These are phyloP conservation scores for Drosophila repletoides DNA, from an alignment of 1,140 invertebrate genomes.

Conservation along the genomic window DNA sequence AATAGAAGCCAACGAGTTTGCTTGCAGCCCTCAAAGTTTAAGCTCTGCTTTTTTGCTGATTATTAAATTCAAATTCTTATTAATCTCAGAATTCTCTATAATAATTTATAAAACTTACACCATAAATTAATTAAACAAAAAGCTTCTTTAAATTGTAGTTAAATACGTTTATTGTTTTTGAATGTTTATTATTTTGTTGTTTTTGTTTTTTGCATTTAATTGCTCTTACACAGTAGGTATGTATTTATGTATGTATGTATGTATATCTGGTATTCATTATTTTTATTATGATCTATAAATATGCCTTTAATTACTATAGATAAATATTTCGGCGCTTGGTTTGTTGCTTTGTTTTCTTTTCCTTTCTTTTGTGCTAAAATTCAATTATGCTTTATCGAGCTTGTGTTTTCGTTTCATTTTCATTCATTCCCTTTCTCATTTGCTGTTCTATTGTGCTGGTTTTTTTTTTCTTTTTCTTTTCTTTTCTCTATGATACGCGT, in stretches of 20 bases:
- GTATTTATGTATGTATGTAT: constrained; percentile 53
- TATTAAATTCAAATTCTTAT: too few relatives aligned
- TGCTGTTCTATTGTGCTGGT: constrained; percentile 19
- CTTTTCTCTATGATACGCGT: too few relatives aligned
- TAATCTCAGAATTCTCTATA: not conserved
- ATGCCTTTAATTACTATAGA: constrained; percentile 79
- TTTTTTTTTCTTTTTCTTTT: constrained; percentile 20
- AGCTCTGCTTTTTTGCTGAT: too few relatives aligned
- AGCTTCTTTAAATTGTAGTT: constrained; percentile 44
- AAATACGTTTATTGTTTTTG: constrained; percentile 76
- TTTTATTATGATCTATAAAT: constrained; percentile 76
- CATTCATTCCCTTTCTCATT: not conserved
- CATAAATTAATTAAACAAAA: not conserved
- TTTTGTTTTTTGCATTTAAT: constrained; percentile 56
- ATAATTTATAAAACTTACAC: not conserved
- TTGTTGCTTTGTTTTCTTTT: constrained; percentile 57
- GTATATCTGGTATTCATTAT: constrained; percentile 66
- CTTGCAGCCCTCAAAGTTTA: too few relatives aligned
- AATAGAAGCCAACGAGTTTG: too few relatives aligned
- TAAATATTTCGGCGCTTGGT: constrained; percentile 78
- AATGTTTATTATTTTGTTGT: constrained; percentile 58
- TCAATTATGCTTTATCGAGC: constrained; percentile 37
- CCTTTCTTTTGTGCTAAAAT: constrained; percentile 62
- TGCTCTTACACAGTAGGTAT: constrained; percentile 71
- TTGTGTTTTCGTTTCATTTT: constrained; percentile 26